phyloP scores from a whole-genome alignment of 2,113 vertebrate species.

The Mesocricetus auratus region DNA sequence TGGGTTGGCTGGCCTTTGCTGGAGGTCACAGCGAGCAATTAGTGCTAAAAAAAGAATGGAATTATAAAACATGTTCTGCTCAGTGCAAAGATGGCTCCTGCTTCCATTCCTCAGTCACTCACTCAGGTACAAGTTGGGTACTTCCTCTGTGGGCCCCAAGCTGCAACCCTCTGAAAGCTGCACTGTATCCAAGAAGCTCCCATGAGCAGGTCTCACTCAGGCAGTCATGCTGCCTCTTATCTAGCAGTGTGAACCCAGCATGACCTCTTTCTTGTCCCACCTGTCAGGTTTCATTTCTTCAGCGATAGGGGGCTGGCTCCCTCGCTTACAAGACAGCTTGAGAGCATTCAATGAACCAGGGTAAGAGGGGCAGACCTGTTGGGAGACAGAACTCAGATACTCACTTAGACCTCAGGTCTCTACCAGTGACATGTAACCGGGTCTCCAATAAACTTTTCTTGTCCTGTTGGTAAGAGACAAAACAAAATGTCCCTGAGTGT shows the following conservation, averaged over 20 bases:
- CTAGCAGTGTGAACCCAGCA: neutral
- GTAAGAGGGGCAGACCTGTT: neutral
- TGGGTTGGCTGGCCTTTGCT: no score
- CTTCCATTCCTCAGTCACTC: neutral
- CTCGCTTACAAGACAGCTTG: accelerated
- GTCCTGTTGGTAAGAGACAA: slow-evolving; percentile 80
- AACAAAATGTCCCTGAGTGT: neutral
- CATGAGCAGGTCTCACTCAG: no score
- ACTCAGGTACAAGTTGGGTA: accelerated
- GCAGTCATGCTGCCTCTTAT: neutral
- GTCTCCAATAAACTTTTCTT: slow-evolving; percentile 90
- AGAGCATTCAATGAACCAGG: accelerated
- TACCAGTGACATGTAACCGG: slow-evolving; percentile 90
- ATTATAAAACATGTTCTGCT: neutral
- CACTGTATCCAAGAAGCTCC: neutral
- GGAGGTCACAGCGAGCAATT: neutral
- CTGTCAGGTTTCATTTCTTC: neutral
- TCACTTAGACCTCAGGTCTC: slow-evolving; percentile 93
- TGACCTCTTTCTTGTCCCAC: neutral
- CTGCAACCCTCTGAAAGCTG: neutral
- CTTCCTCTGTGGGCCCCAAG: accelerated
- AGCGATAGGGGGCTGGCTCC: accelerated
- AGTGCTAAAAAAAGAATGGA: neutral
- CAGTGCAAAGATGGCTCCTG: neutral
- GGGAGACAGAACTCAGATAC: slow-evolving; percentile 61